These are phyloP conservation scores for Otus scops DNA, from an alignment of 2,797 vertebrate genomes.

Conservation along the genomic window DNA sequence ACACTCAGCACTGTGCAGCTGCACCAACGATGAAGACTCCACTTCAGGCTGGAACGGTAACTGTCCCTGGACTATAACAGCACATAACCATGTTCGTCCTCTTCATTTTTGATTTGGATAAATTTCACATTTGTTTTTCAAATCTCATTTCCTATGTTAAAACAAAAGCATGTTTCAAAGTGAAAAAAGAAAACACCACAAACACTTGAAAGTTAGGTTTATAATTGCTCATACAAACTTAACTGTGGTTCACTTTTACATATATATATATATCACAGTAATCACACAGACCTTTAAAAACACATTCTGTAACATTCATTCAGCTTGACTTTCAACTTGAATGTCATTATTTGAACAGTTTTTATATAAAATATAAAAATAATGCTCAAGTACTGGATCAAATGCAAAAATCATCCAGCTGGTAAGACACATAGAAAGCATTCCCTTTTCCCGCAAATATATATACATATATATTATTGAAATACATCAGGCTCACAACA, in stretches of 20 bases:
- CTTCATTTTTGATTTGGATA: not conserved
- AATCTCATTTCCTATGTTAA: not conserved
- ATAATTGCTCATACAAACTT: not conserved
- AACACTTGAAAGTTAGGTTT: not conserved
- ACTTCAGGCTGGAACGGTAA: not conserved
- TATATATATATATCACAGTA: not conserved
- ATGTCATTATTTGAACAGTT: not conserved
- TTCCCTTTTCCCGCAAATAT: not conserved
- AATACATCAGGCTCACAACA: not conserved
- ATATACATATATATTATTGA: not conserved
- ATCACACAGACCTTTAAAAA: not conserved
- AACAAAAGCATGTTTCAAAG: not conserved
- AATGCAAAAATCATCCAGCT: not conserved
- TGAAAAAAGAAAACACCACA: not conserved
- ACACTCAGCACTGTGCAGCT: not conserved
- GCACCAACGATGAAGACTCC: fast-evolving
- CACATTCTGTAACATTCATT: not conserved
- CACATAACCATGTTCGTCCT: not conserved
- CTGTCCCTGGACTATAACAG: not conserved
- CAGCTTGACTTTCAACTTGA: not conserved
- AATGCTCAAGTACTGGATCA: not conserved
- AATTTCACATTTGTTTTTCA: not conserved
- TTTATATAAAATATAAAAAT: not conserved
- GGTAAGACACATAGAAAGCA: not conserved
- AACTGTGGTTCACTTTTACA: not conserved